phyloP scores from a whole-genome alignment of 2,113 vertebrate genomes.

The Procavia capensis region DNA sequence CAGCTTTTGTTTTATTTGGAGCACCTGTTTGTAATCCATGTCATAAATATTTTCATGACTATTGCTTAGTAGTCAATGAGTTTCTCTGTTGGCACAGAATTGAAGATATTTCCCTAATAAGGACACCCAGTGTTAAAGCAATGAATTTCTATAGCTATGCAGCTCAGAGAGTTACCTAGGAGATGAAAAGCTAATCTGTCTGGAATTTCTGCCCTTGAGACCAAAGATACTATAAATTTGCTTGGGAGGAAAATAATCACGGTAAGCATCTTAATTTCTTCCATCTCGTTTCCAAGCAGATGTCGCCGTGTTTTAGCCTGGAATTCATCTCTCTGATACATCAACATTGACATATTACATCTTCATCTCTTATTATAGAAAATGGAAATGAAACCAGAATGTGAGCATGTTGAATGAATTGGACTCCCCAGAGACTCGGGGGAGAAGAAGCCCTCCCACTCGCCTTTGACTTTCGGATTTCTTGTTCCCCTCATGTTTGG shows the following conservation, averaged over 20 bases:
- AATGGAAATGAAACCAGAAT: slow-evolving; percentile 81
- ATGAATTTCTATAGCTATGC: slow-evolving; percentile 81
- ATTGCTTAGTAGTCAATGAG: slow-evolving; percentile 81
- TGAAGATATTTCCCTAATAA: slow-evolving; percentile 83
- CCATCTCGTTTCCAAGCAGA: slow-evolving; percentile 80
- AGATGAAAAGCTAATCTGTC: slow-evolving; percentile 82
- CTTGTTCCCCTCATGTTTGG: slow-evolving; percentile 68
- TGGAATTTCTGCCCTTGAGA: slow-evolving; percentile 83
- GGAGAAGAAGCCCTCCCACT: slow-evolving; percentile 64
- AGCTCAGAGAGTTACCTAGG: slow-evolving; percentile 81
- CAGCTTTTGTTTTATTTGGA: slow-evolving; percentile 76
- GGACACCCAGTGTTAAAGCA: slow-evolving; percentile 81
- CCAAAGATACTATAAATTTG: slow-evolving; percentile 82
- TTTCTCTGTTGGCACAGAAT: slow-evolving; percentile 82
- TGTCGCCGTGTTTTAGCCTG: slow-evolving; percentile 78
- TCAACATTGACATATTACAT: slow-evolving; percentile 81
- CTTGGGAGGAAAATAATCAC: slow-evolving; percentile 78
- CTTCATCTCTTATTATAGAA: slow-evolving; percentile 81
- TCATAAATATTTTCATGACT: slow-evolving; percentile 81
- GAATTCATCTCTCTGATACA: slow-evolving; percentile 81
- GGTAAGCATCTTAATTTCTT: slow-evolving; percentile 83
- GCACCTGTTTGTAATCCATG: slow-evolving; percentile 80
- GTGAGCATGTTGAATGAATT: slow-evolving; percentile 70
- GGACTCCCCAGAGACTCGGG: slow-evolving; percentile 72
- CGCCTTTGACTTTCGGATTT: slow-evolving; percentile 71